Evolutionary conservation across 1,140 invertebrate genomes (phyloP).

Genomic region (Spodoptera litura): DNA sequence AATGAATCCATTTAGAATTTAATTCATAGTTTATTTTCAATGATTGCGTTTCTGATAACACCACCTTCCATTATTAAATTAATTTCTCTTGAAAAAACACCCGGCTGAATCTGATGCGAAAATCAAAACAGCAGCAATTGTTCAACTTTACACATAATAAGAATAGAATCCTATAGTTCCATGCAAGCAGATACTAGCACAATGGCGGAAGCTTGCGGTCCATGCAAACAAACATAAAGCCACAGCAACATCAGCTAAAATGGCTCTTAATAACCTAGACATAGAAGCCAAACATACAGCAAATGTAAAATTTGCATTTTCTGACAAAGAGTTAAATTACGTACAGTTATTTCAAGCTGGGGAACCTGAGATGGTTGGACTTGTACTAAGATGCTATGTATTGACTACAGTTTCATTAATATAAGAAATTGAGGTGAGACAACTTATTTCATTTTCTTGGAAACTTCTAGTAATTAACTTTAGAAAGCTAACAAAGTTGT

Average conservation of each 20-base stretch:
- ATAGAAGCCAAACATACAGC: slow-evolving; percentile 44
- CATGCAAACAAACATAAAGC: slow-evolving; percentile 25
- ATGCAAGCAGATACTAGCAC: slow-evolving; percentile 55
- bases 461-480: too few relatives aligned
- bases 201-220: slow-evolving; percentile 62
- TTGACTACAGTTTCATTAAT: slow-evolving; percentile 5
- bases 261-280: slow-evolving; percentile 5
- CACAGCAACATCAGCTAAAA: slow-evolving; percentile 33
- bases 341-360: slow-evolving; percentile 53
- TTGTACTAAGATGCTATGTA: slow-evolving; percentile 19
- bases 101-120: slow-evolving; percentile 27
- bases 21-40: not conserved
- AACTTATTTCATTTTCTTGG: too few relatives aligned
- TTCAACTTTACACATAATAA: slow-evolving; percentile 40
- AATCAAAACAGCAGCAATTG: slow-evolving; percentile 43
- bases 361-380: slow-evolving; percentile 50
- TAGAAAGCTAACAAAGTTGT: too few relatives aligned
- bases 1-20: too few relatives aligned
- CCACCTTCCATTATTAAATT: not conserved
- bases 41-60: not conserved
- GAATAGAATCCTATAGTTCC: slow-evolving; percentile 49
- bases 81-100: not conserved
- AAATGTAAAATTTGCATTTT: slow-evolving; percentile 28
- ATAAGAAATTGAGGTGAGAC: too few relatives aligned
- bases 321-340: slow-evolving; percentile 53